Evolutionary conservation across 2,113 vertebrate genomes (phyloP).

Genomic region (Castor canadensis): DNA sequence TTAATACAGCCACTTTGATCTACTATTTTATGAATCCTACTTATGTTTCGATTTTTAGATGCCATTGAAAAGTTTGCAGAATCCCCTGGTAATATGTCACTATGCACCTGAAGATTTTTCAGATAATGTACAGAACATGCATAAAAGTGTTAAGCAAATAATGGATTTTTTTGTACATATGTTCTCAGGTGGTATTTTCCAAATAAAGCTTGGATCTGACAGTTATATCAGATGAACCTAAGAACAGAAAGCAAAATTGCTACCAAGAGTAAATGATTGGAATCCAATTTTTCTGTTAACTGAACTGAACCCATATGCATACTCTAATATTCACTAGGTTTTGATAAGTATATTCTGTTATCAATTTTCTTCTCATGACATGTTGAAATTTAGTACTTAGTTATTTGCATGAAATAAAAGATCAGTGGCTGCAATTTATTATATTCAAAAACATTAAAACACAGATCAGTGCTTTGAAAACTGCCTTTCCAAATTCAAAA

Average conservation of each 20-base stretch:
- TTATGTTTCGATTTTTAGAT: slow-evolving; percentile 9
- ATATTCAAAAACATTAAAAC: slow-evolving; percentile 54
- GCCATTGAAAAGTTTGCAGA: slow-evolving; percentile 35
- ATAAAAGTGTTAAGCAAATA: slow-evolving; percentile 60
- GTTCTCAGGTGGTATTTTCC: slow-evolving; percentile 49
- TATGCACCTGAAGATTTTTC: slow-evolving; percentile 43
- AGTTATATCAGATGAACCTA: slow-evolving; percentile 47
- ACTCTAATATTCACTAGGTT: slow-evolving; percentile 37
- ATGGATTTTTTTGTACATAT: neutral
- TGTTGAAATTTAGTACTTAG: slow-evolving; percentile 65
- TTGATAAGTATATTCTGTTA: slow-evolving; percentile 63
- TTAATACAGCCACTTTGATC: neutral
- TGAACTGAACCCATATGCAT: slow-evolving; percentile 64
- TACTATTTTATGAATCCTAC: neutral
- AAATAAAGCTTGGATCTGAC: slow-evolving; percentile 54
- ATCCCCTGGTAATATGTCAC: slow-evolving; percentile 20
- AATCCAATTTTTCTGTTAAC: slow-evolving; percentile 78
- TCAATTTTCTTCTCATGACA: slow-evolving; percentile 58
- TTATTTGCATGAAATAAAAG: slow-evolving; percentile 70
- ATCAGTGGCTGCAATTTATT: slow-evolving; percentile 48
- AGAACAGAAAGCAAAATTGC: slow-evolving; percentile 62
- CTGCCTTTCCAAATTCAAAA: slow-evolving; percentile 51
- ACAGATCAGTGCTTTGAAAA: slow-evolving; percentile 65
- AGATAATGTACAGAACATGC: slow-evolving; percentile 38
- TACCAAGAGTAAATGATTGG: slow-evolving; percentile 69